Percentiles rank a stretch among this genome's conserved stretches.
phyloP scores from a whole-genome alignment of 2,797 vertebrate genomes.

The Alauda arvensis region DNA sequence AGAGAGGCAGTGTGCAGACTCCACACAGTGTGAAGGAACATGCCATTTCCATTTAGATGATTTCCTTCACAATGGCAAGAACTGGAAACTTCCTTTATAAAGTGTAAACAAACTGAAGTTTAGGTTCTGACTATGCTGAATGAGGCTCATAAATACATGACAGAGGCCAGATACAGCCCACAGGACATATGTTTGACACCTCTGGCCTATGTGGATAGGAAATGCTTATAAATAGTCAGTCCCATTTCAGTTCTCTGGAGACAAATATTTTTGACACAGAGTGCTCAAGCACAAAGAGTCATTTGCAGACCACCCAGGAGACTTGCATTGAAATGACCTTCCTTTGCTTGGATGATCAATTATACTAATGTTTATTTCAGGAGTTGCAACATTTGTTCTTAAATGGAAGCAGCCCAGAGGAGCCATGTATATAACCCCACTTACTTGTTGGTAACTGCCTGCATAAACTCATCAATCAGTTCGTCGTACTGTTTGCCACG shows the following conservation, averaged over 20 bases:
- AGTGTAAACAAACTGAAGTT: background rate
- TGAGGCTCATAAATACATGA: conserved; percentile 22
- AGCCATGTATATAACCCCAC: conserved; percentile 49
- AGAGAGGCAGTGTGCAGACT: background rate
- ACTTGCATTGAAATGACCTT: background rate
- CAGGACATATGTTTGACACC: background rate
- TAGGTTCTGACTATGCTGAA: background rate
- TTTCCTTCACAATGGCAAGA: background rate
- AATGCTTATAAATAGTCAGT: conserved; percentile 34
- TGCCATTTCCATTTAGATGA: background rate
- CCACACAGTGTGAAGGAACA: background rate
- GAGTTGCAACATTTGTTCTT: conserved; percentile 23
- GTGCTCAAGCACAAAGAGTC: background rate
- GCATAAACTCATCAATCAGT: conserved; percentile 96
- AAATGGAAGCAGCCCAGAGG: conserved; percentile 30
- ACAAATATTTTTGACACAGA: conserved; percentile 7
- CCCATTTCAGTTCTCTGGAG: conserved; percentile 8
- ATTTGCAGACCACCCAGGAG: conserved; percentile 42
- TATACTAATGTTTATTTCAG: conserved; percentile 33
- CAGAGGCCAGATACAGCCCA: conserved; percentile 18
- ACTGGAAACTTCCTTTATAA: background rate
- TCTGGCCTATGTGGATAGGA: conserved; percentile 20
- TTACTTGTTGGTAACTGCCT: conserved; percentile 94
- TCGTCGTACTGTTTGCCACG: conserved; percentile 92
- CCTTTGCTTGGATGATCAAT: conserved; percentile 17